phyloP scores from a whole-genome alignment of 2,888 invertebrate genomes.

The Philereme vetulata region DNA sequence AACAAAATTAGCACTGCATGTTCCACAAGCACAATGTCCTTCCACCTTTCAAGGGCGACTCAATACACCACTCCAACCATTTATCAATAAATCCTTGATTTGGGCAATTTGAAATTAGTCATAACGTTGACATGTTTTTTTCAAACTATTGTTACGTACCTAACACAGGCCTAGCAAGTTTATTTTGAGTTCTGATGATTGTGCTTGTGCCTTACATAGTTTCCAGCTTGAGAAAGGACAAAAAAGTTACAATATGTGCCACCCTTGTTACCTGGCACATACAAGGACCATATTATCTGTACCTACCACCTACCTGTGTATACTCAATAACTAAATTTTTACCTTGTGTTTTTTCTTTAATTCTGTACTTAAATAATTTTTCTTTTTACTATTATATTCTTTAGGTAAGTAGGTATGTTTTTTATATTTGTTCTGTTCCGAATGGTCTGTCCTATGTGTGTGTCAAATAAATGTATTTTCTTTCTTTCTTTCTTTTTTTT shows the following conservation, averaged over 20 bases:
- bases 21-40: slow-evolving; percentile 11
- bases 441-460: no score
- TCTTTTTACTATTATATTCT: no score
- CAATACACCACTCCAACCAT: slow-evolving; percentile 24
- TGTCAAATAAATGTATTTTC: no score
- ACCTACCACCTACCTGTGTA: no score
- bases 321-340: no score
- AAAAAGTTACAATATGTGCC: not conserved
- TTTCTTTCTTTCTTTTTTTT: no score
- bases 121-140: slow-evolving; percentile 16
- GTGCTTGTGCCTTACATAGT: not conserved
- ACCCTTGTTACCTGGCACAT: slow-evolving; percentile 35
- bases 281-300: no score
- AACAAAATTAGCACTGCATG: slow-evolving; percentile 5
- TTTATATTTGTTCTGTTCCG: no score
- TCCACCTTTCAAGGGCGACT: slow-evolving; percentile 22
- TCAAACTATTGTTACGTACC: slow-evolving; percentile 5
- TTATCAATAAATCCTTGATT: slow-evolving; percentile 29
- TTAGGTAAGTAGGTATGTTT: no score
- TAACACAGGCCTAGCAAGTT: not conserved
- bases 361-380: no score
- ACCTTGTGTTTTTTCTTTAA: no score
- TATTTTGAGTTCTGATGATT: slow-evolving; percentile 2
- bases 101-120: slow-evolving; percentile 27
- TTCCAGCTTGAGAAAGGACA: not conserved